phyloP scores from a whole-genome alignment of 2,113 vertebrate genomes.

The Aphelocoma coerulescens region DNA sequence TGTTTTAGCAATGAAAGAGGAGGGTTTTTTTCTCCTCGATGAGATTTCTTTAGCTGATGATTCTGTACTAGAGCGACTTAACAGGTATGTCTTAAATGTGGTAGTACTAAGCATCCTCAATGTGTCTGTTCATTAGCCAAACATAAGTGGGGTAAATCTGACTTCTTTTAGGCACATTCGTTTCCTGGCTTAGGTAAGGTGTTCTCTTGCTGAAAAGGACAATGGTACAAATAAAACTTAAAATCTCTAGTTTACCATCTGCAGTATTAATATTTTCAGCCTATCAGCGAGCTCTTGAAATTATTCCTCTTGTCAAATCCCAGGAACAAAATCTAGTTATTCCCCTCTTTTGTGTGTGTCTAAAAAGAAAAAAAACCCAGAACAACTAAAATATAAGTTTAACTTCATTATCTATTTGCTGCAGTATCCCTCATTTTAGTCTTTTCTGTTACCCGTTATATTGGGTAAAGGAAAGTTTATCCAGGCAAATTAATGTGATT shows the following conservation, averaged over 20 bases:
- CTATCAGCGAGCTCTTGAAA: not conserved
- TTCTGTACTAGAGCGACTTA: constrained; percentile 95
- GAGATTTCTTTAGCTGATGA: constrained; percentile 97
- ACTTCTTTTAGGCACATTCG: not conserved
- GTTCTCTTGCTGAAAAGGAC: not conserved
- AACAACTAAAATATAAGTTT: not conserved
- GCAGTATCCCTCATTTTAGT: not conserved
- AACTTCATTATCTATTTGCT: not conserved
- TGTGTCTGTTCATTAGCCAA: not conserved
- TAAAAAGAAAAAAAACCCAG: not conserved
- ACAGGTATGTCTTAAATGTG: constrained; percentile 78
- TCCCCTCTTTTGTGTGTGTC: not conserved
- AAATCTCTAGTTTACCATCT: not conserved
- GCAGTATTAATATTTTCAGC: not conserved
- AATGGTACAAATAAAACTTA: not conserved
- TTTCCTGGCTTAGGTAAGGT: not conserved
- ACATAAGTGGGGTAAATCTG: not conserved
- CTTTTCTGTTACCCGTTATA: not conserved
- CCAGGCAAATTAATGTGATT: not conserved
- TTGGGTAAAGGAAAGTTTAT: not conserved
- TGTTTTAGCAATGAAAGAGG: constrained; percentile 90
- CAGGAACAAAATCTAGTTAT: not conserved
- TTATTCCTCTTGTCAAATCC: not conserved
- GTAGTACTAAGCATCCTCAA: not conserved
- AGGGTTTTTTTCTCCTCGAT: constrained; percentile 91